A percentile compares a stretch with the other conserved stretches of the same genome.
These are phyloP conservation scores for Lasioglossum leucozonium DNA, from an alignment of 2,888 invertebrate species.

Conservation along the genomic window DNA sequence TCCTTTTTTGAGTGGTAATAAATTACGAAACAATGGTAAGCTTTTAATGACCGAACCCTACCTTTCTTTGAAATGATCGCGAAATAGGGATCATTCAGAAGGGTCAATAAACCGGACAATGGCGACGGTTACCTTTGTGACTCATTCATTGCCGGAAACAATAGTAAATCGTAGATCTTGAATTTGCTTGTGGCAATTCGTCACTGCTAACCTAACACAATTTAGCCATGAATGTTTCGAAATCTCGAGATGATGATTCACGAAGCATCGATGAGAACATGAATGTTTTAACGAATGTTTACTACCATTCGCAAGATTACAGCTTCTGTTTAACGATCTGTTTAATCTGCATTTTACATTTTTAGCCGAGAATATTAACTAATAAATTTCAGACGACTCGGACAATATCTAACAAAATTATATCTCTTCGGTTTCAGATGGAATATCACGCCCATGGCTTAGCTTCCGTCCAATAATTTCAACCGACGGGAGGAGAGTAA, in stretches of 20 bases:
- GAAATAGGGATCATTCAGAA: not conserved
- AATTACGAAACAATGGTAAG: not conserved
- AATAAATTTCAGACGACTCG: not conserved
- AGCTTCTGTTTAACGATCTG: not conserved
- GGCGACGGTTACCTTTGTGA: not conserved
- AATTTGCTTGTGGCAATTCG: not conserved
- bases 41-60: not conserved
- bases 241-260: not conserved
- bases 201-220: not conserved
- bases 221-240: not conserved
- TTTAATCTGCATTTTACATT: not conserved
- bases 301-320: not conserved
- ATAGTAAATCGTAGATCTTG: not conserved
- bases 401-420: not conserved
- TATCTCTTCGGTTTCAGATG: slow-evolving; percentile 50
- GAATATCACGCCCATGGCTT: slow-evolving; percentile 70
- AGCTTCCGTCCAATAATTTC: slow-evolving; percentile 45
- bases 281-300: not conserved
- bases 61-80: not conserved
- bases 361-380: not conserved
- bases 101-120: not conserved
- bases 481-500: slow-evolving; percentile 52
- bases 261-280: not conserved
- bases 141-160: slow-evolving; percentile 6
- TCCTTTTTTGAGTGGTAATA: not conserved